Conservation (phyloP, 2,888 invertebrate species). For the Ophion slaviceki region DNA sequence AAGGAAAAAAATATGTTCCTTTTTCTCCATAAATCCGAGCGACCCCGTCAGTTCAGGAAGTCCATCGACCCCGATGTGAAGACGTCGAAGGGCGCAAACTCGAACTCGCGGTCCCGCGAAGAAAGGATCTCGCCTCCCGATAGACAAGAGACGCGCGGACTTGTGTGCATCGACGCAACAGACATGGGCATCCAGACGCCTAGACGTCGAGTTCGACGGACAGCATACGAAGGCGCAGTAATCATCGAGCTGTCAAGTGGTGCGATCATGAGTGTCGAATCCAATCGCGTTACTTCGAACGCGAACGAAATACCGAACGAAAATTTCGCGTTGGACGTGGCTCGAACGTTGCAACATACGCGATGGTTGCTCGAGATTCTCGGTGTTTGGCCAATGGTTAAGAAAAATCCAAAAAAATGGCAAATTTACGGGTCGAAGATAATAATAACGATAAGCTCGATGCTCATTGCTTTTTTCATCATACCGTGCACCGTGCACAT, state of each 20-base stretch:
- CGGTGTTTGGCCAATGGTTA: conserved; percentile 53
- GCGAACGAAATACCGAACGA: neutral
- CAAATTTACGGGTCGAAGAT: conserved; percentile 20
- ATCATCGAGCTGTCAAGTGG: neutral
- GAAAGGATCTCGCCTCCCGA: too few species aligned
- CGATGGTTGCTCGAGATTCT: conserved; percentile 36
- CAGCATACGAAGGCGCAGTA: conserved; percentile 11
- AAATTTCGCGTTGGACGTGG: conserved; percentile 28
- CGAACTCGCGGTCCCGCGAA: neutral
- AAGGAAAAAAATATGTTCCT: neutral
- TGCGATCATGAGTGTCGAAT: conserved; percentile 27
- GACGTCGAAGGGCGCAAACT: conserved; percentile 13
- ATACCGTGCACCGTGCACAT: conserved; percentile 44
- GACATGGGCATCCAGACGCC: neutral
- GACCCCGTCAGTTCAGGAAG: conserved; percentile 8
- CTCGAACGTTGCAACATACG: conserved; percentile 19
- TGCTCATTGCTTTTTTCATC: conserved; percentile 34
- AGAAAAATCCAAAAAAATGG: conserved; percentile 34
- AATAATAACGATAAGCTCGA: neutral
- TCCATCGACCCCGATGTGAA: neutral
- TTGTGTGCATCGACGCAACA: neutral
- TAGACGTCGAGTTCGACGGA: neutral
- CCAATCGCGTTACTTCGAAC: neutral
- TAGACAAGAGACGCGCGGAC: conserved; percentile 20
- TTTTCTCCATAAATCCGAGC: conserved; percentile 27